Base-by-base conservation (phyloP, 2,888 invertebrate species). In the Agrypnus murinus region DNA sequence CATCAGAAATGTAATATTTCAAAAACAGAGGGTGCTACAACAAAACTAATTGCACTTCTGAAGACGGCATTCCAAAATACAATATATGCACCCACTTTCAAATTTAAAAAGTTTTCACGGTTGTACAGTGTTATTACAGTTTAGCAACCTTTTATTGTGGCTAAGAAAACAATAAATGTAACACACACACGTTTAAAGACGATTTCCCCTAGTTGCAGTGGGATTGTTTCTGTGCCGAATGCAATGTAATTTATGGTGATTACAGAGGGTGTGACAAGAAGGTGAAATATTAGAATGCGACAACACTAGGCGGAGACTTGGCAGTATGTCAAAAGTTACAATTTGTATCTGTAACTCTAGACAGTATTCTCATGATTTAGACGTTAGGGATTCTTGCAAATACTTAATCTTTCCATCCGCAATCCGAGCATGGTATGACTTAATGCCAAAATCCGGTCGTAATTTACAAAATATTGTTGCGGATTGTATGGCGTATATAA, bases 201-300 rank as follows among this genome's bases (percentile, higher is more conserved):
- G 19, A 19, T 43, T 15, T n/a, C 55, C 15, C 32, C 7, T 25
- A 32, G 34, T 15, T 14, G 17, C 19, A 12, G 31, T 12, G 15
- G 17, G 55, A 70, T 70, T 71, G 67, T 66, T 67, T 71, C 71
- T 71, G 40, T 17, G 36, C n/a, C 19, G 68, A 63, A 64, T 64
- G 59, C 66, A 62, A 32, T 38, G 69, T 74, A 75, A 78, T 78
- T 77, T 78, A 77, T 77, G 75, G 69, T 78, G 78, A 78, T 78
- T 78, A 74, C 77, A 62, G 74, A 74, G 75, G 77, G 78, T 73
- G 77, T 76, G 76, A 77, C 78, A 70, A 75, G 76, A 75, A 75
- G 76, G 75, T 78, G 77, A 78, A 77, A 78, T 78, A 78, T 78
- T 78, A 76, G 76, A 77, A 77, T 75, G 77, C 75, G 76, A 76